phyloP scores from a whole-genome alignment of 2,797 vertebrate species.

The Anas flavirostris region DNA sequence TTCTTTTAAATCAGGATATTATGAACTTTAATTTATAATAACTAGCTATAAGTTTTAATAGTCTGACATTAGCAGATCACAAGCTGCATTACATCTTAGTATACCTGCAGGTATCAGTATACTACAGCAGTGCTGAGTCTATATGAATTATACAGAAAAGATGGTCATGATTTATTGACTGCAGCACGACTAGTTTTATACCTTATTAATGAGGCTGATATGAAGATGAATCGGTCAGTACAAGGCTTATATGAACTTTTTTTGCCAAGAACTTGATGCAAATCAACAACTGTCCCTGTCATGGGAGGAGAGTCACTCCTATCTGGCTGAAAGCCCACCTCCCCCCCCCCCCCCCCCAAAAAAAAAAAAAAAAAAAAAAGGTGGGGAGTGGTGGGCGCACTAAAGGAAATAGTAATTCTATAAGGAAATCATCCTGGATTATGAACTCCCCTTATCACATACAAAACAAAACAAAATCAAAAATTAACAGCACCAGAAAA shows the following conservation, averaged over 20 bases:
- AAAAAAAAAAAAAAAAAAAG: too few species aligned
- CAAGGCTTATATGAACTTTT: slow-evolving; percentile 8
- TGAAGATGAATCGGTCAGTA: slow-evolving; percentile 49
- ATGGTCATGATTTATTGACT: neutral
- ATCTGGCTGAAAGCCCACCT: neutral
- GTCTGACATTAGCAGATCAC: neutral
- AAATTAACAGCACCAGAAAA: neutral
- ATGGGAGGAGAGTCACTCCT: slow-evolving; percentile 9
- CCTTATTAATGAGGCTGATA: slow-evolving; percentile 44
- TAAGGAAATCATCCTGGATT: neutral
- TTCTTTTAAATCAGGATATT: neutral
- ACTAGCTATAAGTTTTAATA: neutral
- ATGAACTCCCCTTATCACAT: too few species aligned
- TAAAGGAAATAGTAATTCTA: neutral
- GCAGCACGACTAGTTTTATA: neutral
- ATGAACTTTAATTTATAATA: neutral
- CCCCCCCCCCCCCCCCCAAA: too few species aligned
- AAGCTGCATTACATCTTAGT: neutral
- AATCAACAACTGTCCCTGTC: slow-evolving; percentile 50
- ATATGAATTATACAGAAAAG: slow-evolving; percentile 24
- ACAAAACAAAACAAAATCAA: neutral
- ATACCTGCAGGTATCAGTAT: neutral
- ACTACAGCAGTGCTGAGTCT: neutral
- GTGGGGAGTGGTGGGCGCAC: too few species aligned
- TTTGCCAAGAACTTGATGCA: slow-evolving; percentile 49